These are phyloP conservation scores for Hylaeus anthracinus DNA, from an alignment of 1,140 invertebrate species.

Conservation along the genomic window DNA sequence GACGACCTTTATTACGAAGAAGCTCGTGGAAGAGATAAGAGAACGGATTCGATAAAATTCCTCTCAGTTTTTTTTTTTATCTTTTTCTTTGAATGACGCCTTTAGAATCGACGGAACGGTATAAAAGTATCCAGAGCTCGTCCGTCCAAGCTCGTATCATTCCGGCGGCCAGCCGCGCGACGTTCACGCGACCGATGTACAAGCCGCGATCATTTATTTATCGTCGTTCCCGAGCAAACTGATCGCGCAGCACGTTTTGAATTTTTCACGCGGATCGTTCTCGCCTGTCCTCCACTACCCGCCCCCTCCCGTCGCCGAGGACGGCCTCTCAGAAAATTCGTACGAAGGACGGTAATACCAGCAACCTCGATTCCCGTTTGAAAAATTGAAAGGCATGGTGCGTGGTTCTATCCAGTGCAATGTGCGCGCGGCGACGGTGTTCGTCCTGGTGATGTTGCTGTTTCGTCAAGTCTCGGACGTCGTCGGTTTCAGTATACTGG, in stretches of 20 bases:
- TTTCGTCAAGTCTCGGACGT: conserved; percentile 14
- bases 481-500: conserved; percentile 69
- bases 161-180: conserved; percentile 44
- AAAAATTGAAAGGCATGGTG: conserved; percentile 51
- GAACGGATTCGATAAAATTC: conserved; percentile 29
- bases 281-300: neutral
- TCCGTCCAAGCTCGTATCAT: conserved; percentile 49
- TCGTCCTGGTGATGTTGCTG: conserved; percentile 32
- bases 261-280: conserved; percentile 51
- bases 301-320: conserved; percentile 10
- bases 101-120: conserved; percentile 48
- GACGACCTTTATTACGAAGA: neutral
- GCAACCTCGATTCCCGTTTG: conserved; percentile 49
- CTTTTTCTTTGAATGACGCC: conserved; percentile 36
- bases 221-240: conserved; percentile 39
- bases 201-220: conserved; percentile 56
- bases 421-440: conserved; percentile 39
- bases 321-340: conserved; percentile 42
- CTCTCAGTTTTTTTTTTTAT: neutral
- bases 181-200: conserved; percentile 47
- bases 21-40: conserved; percentile 43
- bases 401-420: neutral
- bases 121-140: conserved; percentile 51
- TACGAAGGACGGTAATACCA: conserved; percentile 15
- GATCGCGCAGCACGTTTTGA: conserved; percentile 58